Base-by-base conservation (phyloP, 2,113 vertebrate genomes). In the Aspidoscelis tigris region DNA sequence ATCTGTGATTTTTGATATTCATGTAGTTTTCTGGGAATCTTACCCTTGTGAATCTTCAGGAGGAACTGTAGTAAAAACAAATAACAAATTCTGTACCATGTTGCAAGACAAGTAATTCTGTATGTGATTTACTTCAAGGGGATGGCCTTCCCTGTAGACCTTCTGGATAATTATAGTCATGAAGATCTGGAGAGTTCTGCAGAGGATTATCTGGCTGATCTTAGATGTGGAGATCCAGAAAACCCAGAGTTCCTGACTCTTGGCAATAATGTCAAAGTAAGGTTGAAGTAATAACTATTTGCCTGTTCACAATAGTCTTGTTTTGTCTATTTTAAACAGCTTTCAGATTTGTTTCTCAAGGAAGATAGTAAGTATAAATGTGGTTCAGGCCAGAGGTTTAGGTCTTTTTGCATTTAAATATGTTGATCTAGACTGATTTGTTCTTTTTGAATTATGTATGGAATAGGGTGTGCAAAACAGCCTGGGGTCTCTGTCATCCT, bases 141-240 rank as follows among this genome's bases (percentile, higher is more conserved):
- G 84, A 98, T 98, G 97, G 91, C 96, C 76, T 98, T 97, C 92
- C 98, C 98, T 76, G 97, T 98, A 94, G 98, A 99, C 91, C 76
- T 96, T n/a, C 91, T 98, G 93, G 91, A 90, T 58, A 90, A 77
- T 44, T 96, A 87, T 84, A 96, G 94, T 89, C 96, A 97, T 78
- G 94, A 94, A 72, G 94, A 96, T 75, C 24, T 98, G 89, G 96
- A 97, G 87, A 93, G 21, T 7, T 94, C 94, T 70, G 96, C 95
- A 64, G 92, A 96, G 47, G 91, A 88, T 55, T 98, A 97, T 87
- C 87, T 98, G 93, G 92, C 93, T 88, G 84, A 90, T 50, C 96
- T 98, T 66, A 94, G 94, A 14, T 90, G 87, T 91, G 86, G 82
- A 61, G 92, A 96, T 83, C 95, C 96, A 22, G 87, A 96, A 24